Percentiles rank a stretch among this genome's conserved stretches.
These are phyloP conservation scores for Apolygus lucorum DNA, from an alignment of 1,140 invertebrate species.

Conservation along the genomic window DNA sequence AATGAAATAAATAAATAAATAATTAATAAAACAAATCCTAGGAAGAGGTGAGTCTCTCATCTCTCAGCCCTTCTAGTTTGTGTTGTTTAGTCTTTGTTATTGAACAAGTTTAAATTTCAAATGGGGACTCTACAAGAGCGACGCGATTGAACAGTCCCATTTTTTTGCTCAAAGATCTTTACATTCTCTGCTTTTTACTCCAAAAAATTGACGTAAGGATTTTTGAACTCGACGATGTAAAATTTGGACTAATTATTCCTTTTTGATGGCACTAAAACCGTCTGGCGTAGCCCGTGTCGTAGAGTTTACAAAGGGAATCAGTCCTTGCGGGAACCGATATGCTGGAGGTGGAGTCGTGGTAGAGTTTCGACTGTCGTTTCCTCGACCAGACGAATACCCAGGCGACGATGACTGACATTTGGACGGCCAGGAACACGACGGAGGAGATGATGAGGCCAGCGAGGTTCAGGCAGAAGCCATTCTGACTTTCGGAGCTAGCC, in stretches of 20 bases:
- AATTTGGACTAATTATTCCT: too few relatives aligned
- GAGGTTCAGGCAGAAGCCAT: conserved; percentile 61
- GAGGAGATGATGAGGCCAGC: conserved; percentile 66
- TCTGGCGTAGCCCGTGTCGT: conserved; percentile 72
- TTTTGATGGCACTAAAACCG: conserved; percentile 60
- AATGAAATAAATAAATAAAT: too few relatives aligned
- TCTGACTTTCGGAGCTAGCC: conserved; percentile 42
- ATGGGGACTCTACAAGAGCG: neutral
- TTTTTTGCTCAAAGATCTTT: too few relatives aligned
- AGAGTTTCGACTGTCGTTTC: conserved; percentile 39
- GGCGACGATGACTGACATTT: conserved; percentile 68
- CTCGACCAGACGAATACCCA: conserved; percentile 72
- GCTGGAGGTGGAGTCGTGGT: conserved; percentile 36
- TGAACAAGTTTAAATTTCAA: conserved; percentile 6
- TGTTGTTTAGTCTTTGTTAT: too few relatives aligned
- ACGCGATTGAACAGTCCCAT: too few relatives aligned
- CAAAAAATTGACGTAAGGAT: too few relatives aligned
- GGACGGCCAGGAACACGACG: conserved; percentile 71
- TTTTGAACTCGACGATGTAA: too few relatives aligned
- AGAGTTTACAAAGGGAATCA: conserved; percentile 74
- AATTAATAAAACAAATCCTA: too few relatives aligned
- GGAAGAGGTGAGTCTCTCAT: too few relatives aligned
- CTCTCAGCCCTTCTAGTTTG: too few relatives aligned
- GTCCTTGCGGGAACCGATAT: conserved; percentile 48
- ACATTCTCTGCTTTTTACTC: too few relatives aligned